Conservation (phyloP, 2,888 invertebrate genomes). For the Andrena bicolor region DNA sequence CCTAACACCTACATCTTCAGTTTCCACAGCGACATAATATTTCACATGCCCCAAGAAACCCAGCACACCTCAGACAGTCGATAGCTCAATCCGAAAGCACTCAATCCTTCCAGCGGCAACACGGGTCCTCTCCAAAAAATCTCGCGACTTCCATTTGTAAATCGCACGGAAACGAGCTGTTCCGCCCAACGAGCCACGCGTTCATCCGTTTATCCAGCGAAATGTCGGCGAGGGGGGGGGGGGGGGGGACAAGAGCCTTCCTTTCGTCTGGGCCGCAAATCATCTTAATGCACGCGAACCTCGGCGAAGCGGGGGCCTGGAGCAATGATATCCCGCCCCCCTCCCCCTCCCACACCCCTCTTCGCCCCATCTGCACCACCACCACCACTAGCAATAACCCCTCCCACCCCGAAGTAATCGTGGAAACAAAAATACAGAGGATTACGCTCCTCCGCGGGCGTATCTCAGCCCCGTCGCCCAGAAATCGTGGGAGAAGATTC, state of each 20-base stretch:
- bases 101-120: background rate
- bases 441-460: slow-evolving; percentile 14
- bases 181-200: slow-evolving; percentile 12
- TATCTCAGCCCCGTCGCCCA: slow-evolving; percentile 30
- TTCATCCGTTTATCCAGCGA: slow-evolving; percentile 19
- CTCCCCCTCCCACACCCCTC: too few relatives aligned
- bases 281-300: slow-evolving; percentile 45
- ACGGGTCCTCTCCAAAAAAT: slow-evolving; percentile 1
- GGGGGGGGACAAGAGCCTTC: background rate
- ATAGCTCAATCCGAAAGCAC: slow-evolving; percentile 5
- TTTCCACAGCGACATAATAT: too few relatives aligned
- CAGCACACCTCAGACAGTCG: background rate
- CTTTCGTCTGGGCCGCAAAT: slow-evolving; percentile 35
- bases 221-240: background rate
- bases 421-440: slow-evolving; percentile 34
- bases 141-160: slow-evolving; percentile 1
- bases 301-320: background rate
- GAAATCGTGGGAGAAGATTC: slow-evolving; percentile 54
- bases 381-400: slow-evolving; percentile 33
- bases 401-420: slow-evolving; percentile 26
- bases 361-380: background rate
- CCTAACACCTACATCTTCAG: too few relatives aligned
- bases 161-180: slow-evolving; percentile 25
- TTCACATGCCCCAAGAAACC: too few relatives aligned
- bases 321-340: slow-evolving; percentile 8